Base-by-base conservation (phyloP, 2,797 vertebrate genomes). In the Poecilia wingei region DNA sequence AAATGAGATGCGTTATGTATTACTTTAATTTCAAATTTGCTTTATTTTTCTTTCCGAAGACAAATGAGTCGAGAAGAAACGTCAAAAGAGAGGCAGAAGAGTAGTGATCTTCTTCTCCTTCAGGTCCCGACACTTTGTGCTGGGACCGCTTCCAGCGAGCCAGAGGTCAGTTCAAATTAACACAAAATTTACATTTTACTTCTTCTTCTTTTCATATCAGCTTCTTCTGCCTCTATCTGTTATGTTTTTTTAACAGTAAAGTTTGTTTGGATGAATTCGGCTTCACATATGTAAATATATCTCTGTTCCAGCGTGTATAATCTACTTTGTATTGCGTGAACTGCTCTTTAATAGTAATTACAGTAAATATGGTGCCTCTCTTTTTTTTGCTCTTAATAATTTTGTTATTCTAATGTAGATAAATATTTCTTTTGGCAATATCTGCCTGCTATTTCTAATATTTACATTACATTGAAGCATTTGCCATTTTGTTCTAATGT, bases 141-240 rank as follows among this genome's bases (percentile, higher is more conserved):
- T 73, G 74, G 1, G 79, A 70, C 74, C 68, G 45, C 45, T 55
- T 28, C 36, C 79, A 49, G 69, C 74, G 86, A 78, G 47, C 76
- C 25, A 22, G 76, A 90, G 91, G 91, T 93, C 79, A 76, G 91
- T 92, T 73, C 69, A 82, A 72, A 13, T 74, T 72, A 2, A 55
- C 0, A 0, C 20, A 8, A 16, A 18, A 14, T 89, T 39, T 47
- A 82, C 0, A 22, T 8, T 46, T 39, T 28, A 71, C 59, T 47
- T 1, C 64, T 14, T 57, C 3, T 55, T 0, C 20, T 71, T 51
- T 0, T n/a, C 0, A 36, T 20, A 55, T 8, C 4, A 49, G 20
- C 2, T 0, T 0, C 1, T 0, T 0, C 9, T 22, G 12, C 7
- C 0, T 3, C 2, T 13, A 0, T 0, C 0, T 51, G 22, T 2